Percentiles rank a stretch among this genome's conserved stretches.
phyloP scores from a whole-genome alignment of 2,797 vertebrate species.

The Sebastes steindachneri region DNA sequence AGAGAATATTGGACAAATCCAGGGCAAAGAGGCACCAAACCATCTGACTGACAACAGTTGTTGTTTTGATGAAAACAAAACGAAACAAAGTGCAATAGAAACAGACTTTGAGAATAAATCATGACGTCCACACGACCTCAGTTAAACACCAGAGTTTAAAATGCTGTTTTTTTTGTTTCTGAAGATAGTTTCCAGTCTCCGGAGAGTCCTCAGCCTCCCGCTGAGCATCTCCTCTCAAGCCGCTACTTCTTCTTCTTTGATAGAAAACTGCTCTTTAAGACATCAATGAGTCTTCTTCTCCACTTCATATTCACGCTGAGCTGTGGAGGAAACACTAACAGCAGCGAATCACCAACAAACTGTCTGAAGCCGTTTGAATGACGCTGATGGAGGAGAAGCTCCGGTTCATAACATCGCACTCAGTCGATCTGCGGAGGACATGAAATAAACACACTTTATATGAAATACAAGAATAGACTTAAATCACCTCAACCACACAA shows the following conservation, averaged over 20 bases:
- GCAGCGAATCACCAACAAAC: neutral
- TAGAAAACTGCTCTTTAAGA: neutral
- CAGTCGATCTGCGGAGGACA: no score
- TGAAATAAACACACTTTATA: neutral
- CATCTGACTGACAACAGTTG: neutral
- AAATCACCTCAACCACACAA: neutral
- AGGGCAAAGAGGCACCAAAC: no score
- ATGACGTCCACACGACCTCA: neutral
- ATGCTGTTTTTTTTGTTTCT: neutral
- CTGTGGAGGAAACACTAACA: neutral
- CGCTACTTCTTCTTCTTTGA: neutral
- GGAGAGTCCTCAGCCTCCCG: neutral
- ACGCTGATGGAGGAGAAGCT: no score
- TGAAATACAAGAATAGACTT: neutral
- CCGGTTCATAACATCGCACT: neutral
- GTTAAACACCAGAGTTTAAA: neutral
- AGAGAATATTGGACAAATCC: no score
- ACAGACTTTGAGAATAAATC: neutral
- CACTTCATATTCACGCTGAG: neutral
- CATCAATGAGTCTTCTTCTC: neutral
- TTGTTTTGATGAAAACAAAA: neutral
- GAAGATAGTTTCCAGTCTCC: neutral
- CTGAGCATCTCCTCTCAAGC: neutral
- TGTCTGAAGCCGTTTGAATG: no score
- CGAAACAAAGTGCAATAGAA: neutral